phyloP scores from a whole-genome alignment of 2,888 invertebrate genomes.

The Masnerella sp. region DNA sequence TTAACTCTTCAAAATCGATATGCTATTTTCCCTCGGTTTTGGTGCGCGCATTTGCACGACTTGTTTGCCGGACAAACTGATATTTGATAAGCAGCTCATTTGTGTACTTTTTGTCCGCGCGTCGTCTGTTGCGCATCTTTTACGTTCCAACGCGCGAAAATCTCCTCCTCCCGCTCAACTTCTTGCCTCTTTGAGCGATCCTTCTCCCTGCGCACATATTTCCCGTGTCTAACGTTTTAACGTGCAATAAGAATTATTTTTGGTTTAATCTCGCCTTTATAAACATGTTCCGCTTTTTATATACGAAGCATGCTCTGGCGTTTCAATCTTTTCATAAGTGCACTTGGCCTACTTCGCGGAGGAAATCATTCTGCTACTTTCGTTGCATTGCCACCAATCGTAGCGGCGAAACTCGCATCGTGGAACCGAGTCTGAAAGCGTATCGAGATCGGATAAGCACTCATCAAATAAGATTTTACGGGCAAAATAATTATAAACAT shows the following conservation, averaged over 20 bases:
- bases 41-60: conserved; percentile 20
- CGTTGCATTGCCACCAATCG: conserved; percentile 59
- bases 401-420: conserved; percentile 58
- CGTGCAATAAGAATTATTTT: conserved; percentile 51
- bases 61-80: conserved; percentile 29
- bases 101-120: too few relatives aligned
- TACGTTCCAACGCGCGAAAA: too few relatives aligned
- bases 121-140: too few relatives aligned
- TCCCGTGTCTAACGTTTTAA: conserved; percentile 19
- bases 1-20: conserved; percentile 67
- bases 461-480: conserved; percentile 50
- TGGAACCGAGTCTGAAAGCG: conserved; percentile 64
- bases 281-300: conserved; percentile 58
- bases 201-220: too few relatives aligned
- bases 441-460: conserved; percentile 60
- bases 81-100: too few relatives aligned
- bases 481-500: conserved; percentile 52
- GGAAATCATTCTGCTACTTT: conserved; percentile 63
- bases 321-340: conserved; percentile 58
- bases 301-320: conserved; percentile 57
- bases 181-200: conserved; percentile 5
- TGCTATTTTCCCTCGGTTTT: conserved; percentile 43
- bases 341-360: conserved; percentile 59
- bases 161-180: not conserved
- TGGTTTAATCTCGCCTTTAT: conserved; percentile 55